Base-by-base conservation (phyloP, 1,140 invertebrate genomes). In the Portunus trituberculatus region DNA sequence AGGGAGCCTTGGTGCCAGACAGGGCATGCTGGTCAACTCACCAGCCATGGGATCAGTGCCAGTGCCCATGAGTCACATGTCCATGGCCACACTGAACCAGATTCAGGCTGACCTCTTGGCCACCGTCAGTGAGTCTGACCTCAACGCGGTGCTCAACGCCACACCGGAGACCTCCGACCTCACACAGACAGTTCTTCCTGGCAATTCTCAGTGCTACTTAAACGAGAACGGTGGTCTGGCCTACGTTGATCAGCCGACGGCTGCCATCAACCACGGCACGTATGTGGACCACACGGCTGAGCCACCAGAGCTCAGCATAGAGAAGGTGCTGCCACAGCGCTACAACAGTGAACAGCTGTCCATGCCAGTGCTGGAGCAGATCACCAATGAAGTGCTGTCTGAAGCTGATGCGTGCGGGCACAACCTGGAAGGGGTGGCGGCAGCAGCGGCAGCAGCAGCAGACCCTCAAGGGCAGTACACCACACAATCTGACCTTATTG, bases 91-190 rank as follows among this genome's bases (percentile, higher is more conserved):
- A 14, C 91, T 96, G 45, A 96, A 96, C 83, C 96, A 96, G 93
- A 96, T 96, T 52, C 96, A 96, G 88, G 96, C 95, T 52, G 96
- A 96, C 89, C 92, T 96, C 59, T 48, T 96, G 39, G 96, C 96
- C 46, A 96, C 96, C 31, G 96, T 96, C 28, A 96, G 96, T 92
- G 96, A 96, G 91, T 96, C 96, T 29, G 96, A 96, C 83, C 91
- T 96, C n/a, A 96, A 96, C 92, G 96, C 96, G 59, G 96, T 96
- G 29, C 94, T 96, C 83, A 96, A 96, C 89, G 96, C 96, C 82
- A 96, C 96, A 20, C 96, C 96, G 59, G 96, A 96, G 46, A 92
- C 96, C 39, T 94, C 96, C 6, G 92, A 95, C 67, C 67, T 95
- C 67, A 82, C 92, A 29, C 95, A 95, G 67, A 86, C 92, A 39